Base-by-base conservation (phyloP, 2,113 vertebrate species). In the Microcebus griseorufus region DNA sequence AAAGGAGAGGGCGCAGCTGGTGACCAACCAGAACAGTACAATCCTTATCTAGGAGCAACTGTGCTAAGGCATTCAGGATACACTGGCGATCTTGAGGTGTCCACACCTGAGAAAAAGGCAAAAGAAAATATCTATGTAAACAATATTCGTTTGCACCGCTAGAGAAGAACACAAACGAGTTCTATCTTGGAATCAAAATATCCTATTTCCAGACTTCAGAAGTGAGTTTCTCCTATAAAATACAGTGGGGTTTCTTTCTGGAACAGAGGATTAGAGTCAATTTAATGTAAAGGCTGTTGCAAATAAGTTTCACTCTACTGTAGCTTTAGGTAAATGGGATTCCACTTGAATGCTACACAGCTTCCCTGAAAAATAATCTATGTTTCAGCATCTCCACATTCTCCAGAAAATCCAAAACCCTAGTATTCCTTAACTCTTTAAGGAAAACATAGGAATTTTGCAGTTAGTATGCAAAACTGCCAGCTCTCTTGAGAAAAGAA, bases 1-100 rank as follows among this genome's bases (percentile, higher is more conserved):
- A 97, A 84, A 99, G 95, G 88, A 99, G 96, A 0, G 99, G 99
- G 2, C 99, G 99, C 62, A 99, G 88, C 13, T 99, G 99, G 12
- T 99, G 99, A 3, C 98, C 99, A 22, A 99, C 97, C 96, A 99
- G 89, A 1, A 99, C 9, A 0, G 99, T 99, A 85, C 98, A 99
- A 86, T 99, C 99, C 96, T 99, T 99, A 98, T 99, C 99, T 93
- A 99, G 69, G 48, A 99, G 94, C 72, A 99, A 98, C 65, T 99
- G 99, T 0, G 99, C 99, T 86, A 99, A 98, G 55, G 97, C 98
- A 70, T 98, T 98, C 37, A 99, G 99, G 95, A 99, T 99, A 93
- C 98, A 97, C 25, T 99, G 99, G n/a, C 99, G 99, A 98, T 99
- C 99, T 96, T 99, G 99, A 78, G 98, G 99, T 76, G 97, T 99